Evolutionary conservation across 2,797 vertebrate species (phyloP).

Genomic region (Rallus crepitans): DNA sequence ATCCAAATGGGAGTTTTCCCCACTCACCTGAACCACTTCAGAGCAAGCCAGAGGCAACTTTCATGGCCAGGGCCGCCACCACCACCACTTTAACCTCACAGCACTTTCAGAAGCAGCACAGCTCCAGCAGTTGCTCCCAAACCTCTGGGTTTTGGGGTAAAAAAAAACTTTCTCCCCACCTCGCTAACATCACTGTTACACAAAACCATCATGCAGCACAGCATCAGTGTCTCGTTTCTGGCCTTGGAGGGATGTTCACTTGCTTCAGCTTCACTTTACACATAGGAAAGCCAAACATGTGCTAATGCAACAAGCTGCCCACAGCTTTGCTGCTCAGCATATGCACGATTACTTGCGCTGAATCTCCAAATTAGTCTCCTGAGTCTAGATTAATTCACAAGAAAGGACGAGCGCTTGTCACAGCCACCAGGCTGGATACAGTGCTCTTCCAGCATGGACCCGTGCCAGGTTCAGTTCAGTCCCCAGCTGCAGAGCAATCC

Average conservation of each 20-base stretch:
- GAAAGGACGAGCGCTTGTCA: neutral
- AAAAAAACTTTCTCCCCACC: neutral
- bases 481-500: neutral
- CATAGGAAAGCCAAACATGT: neutral
- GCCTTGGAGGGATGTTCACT: neutral
- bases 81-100: neutral
- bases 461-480: neutral
- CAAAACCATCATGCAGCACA: neutral
- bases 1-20: neutral
- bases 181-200: rapidly evolving
- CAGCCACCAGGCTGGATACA: neutral
- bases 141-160: neutral
- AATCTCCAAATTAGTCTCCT: neutral
- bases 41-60: neutral
- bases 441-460: neutral
- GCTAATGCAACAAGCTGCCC: neutral
- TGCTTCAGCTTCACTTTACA: neutral
- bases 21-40: neutral
- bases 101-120: neutral
- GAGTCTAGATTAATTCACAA: neutral
- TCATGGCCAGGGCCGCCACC: neutral
- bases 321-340: neutral
- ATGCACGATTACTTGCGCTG: rapidly evolving
- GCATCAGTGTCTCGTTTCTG: neutral
- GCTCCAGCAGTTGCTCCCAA: neutral